A percentile compares a stretch with the other conserved stretches of the same genome.
phyloP scores from a whole-genome alignment of 1,140 invertebrate species.

The Trichogramma pretiosum region DNA sequence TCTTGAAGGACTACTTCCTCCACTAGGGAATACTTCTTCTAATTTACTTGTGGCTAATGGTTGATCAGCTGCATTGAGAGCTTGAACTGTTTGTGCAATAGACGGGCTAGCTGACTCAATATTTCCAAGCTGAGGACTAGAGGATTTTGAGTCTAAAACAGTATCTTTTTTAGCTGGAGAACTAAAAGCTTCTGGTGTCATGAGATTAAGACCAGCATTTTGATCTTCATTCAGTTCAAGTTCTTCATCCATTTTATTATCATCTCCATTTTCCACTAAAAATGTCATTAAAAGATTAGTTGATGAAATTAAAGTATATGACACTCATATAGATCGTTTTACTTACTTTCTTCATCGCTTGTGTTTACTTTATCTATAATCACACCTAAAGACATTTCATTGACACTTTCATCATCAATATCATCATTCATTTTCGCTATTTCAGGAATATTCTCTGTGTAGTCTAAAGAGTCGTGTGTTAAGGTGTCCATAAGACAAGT shows the following conservation, averaged over 20 bases:
- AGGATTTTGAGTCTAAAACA: slow-evolving; percentile 29
- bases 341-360: background rate
- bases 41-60: slow-evolving; percentile 32
- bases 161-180: slow-evolving; percentile 49
- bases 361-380: background rate
- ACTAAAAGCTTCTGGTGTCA: slow-evolving; percentile 84
- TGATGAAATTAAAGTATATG: too few relatives aligned
- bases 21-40: slow-evolving; percentile 49
- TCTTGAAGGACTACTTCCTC: slow-evolving; percentile 73
- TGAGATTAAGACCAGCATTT: slow-evolving; percentile 52
- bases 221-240: slow-evolving; percentile 33
- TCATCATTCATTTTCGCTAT: slow-evolving; percentile 46
- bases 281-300: too few relatives aligned
- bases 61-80: slow-evolving; percentile 28
- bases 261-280: slow-evolving; percentile 27
- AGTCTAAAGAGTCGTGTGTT: slow-evolving; percentile 36
- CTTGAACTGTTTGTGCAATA: slow-evolving; percentile 31
- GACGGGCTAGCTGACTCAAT: slow-evolving; percentile 35
- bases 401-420: background rate
- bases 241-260: slow-evolving; percentile 18
- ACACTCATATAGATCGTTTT: too few relatives aligned
- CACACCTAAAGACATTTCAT: background rate
- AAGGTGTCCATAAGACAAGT: slow-evolving; percentile 29
- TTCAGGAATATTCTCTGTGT: slow-evolving; percentile 32
- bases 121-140: slow-evolving; percentile 33